Evolutionary conservation across 2,797 vertebrate genomes (phyloP).

Genomic region (Ambastaia sidthimunki): DNA sequence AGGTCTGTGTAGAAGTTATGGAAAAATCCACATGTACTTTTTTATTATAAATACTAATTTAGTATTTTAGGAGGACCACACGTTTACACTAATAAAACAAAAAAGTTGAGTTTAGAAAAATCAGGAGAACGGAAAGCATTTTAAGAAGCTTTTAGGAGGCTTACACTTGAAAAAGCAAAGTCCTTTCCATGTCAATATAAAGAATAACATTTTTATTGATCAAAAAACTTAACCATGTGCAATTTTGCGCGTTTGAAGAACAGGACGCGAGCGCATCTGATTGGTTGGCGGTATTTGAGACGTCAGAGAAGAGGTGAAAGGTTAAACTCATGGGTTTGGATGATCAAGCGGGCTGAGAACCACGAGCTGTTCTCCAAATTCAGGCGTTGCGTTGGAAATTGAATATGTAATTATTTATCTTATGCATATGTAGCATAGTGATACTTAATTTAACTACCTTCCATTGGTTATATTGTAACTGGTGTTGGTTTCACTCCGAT

Average conservation of each 20-base stretch:
- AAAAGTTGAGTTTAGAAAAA: neutral
- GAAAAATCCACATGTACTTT: slow-evolving; percentile 51
- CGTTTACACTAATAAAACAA: neutral
- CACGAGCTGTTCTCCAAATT: neutral
- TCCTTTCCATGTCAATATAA: neutral
- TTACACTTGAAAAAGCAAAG: neutral
- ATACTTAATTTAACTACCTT: neutral
- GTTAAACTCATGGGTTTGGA: slow-evolving; percentile 64
- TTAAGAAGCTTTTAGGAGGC: no score
- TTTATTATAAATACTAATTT: slow-evolving; percentile 40
- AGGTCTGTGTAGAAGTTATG: slow-evolving; percentile 45
- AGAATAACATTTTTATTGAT: neutral
- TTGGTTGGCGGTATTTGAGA: slow-evolving; percentile 32
- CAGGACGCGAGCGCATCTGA: neutral
- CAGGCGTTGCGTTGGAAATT: neutral
- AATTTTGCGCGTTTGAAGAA: no score
- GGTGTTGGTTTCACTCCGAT: neutral
- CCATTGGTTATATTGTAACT: neutral
- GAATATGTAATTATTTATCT: neutral
- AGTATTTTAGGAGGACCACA: slow-evolving; percentile 49
- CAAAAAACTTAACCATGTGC: no score
- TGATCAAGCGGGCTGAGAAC: slow-evolving; percentile 70
- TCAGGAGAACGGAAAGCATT: neutral
- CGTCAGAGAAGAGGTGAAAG: slow-evolving; percentile 53
- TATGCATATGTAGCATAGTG: neutral